Conservation (phyloP, 2,113 vertebrate species). For the Gnathonemus echidnorhynchus region DNA sequence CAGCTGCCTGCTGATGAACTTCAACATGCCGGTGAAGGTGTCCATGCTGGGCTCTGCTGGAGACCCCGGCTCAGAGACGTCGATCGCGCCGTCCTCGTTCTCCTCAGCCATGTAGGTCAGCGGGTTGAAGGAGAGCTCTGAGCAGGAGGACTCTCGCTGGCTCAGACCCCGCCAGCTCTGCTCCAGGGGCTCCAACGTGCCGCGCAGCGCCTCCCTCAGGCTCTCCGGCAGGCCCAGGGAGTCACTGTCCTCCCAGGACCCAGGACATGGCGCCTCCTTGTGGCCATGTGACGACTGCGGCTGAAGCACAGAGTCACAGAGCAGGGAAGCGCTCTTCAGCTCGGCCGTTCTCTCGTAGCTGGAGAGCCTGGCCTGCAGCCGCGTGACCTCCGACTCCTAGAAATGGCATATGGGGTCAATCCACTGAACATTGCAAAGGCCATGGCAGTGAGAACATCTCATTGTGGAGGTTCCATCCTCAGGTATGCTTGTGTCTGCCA, state of each 20-base stretch:
- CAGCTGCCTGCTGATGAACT: conserved; percentile 54
- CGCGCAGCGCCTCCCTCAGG: not conserved
- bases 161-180: conserved; percentile 9
- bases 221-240: conserved; percentile 46
- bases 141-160: not conserved
- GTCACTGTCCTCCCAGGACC: conserved; percentile 26
- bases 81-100: conserved; percentile 22
- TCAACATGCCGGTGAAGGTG: conserved; percentile 58
- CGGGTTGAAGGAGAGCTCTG: conserved; percentile 48
- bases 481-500: not conserved
- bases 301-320: not conserved
- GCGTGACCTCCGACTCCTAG: conserved; percentile 76
- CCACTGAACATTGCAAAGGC: not conserved
- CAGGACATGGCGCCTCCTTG: conserved; percentile 45
- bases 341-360: conserved; percentile 61
- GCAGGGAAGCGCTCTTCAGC: conserved; percentile 36
- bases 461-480: not conserved
- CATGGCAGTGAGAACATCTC: not conserved
- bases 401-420: not conserved
- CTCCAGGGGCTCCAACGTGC: not conserved
- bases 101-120: conserved; percentile 37
- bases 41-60: conserved; percentile 40
- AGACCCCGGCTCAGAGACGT: not conserved
- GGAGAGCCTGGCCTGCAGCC: conserved; percentile 69
- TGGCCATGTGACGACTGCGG: conserved; percentile 20